phyloP scores from a whole-genome alignment of 2,113 vertebrate genomes.

The Saccopteryx leptura region DNA sequence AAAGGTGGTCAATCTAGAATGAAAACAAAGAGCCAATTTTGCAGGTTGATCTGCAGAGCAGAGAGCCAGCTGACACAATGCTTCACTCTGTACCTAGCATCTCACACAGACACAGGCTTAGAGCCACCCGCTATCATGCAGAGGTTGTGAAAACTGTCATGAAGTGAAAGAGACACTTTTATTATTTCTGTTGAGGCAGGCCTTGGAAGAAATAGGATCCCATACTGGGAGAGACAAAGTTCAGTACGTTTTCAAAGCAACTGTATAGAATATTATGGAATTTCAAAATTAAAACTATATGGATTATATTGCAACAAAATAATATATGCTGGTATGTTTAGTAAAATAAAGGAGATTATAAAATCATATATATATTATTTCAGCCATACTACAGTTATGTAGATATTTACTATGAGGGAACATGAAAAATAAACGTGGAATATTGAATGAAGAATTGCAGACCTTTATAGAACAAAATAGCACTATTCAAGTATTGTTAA shows the following conservation, averaged over 20 bases:
- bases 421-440: not conserved
- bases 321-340: not conserved
- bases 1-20: not conserved
- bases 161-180: not conserved
- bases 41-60: not conserved
- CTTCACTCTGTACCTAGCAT: not conserved
- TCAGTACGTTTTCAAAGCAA: constrained; percentile 29
- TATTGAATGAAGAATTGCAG: not conserved
- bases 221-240: not conserved
- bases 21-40: constrained; percentile 6
- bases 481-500: not conserved
- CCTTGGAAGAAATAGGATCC: not conserved
- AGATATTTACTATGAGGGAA: not conserved
- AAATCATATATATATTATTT: not conserved
- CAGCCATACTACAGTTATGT: not conserved
- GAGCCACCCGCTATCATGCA: not conserved
- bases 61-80: not conserved
- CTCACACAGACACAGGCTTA: not conserved
- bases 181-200: not conserved
- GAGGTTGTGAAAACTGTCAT: not conserved
- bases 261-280: not conserved
- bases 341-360: not conserved
- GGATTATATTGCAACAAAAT: constrained; percentile 5
- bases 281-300: constrained; percentile 37
- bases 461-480: not conserved